These are phyloP conservation scores for Ecliptopera silaceata DNA, from an alignment of 2,888 invertebrate species.

Conservation along the genomic window DNA sequence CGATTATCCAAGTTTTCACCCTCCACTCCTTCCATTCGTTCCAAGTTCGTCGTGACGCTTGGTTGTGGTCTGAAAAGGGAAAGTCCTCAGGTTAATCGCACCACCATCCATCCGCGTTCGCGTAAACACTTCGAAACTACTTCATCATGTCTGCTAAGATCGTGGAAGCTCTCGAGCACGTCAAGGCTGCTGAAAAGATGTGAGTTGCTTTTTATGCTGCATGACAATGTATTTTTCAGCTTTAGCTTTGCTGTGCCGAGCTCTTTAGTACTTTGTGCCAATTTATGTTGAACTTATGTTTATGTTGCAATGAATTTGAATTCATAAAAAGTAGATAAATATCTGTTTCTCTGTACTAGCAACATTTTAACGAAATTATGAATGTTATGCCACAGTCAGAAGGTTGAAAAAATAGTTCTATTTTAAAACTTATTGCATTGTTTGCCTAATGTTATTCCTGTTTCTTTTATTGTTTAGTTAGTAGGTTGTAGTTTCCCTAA, in stretches of 20 bases:
- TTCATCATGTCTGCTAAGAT: slow-evolving; percentile 76
- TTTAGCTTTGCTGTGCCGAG: not conserved
- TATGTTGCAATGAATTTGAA: too few species aligned
- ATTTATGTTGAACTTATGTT: not conserved
- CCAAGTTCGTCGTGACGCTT: not conserved
- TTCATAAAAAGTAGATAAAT: too few species aligned
- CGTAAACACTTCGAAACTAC: slow-evolving; percentile 7
- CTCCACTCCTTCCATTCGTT: slow-evolving; percentile 1
- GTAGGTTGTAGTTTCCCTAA: too few species aligned
- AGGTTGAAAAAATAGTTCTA: too few species aligned
- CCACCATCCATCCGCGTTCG: not conserved
- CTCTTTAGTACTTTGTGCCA: not conserved
- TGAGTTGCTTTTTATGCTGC: slow-evolving; percentile 62
- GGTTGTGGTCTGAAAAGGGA: not conserved
- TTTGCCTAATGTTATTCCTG: too few species aligned
- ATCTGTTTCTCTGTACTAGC: too few species aligned
- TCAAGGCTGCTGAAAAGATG: slow-evolving; percentile 92
- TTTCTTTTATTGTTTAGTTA: too few species aligned
- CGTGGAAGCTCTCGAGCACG: slow-evolving; percentile 90
- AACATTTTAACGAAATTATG: too few species aligned
- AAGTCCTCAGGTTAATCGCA: too few species aligned
- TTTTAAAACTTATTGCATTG: too few species aligned
- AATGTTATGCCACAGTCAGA: too few species aligned
- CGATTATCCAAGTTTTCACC: slow-evolving; percentile 5
- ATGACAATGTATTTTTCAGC: not conserved